phyloP scores from a whole-genome alignment of 2,888 invertebrate genomes.

The Cryptosula pallasiana region DNA sequence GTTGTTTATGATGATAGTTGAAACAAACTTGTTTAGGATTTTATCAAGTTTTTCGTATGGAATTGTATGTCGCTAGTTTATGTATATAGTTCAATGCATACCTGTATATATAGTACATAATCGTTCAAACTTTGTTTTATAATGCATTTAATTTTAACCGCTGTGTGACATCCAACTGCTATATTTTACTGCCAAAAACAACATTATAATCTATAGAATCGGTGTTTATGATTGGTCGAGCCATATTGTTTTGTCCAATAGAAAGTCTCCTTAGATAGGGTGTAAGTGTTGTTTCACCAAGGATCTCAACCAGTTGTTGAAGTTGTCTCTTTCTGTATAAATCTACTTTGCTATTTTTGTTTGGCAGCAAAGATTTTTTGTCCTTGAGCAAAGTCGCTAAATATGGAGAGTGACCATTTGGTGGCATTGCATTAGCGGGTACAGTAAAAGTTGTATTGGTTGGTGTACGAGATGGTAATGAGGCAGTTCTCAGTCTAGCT shows the following conservation, averaged over 20 bases:
- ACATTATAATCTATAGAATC: neutral
- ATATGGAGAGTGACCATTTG: neutral
- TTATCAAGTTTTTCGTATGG: no score
- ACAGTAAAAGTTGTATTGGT: neutral
- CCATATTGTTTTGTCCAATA: neutral
- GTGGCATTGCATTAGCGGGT: neutral
- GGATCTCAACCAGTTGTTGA: neutral
- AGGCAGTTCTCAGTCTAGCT: neutral
- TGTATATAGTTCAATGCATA: no score
- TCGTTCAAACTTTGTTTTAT: no score
- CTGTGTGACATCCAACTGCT: no score
- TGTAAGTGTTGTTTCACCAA: neutral
- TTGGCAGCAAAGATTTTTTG: no score
- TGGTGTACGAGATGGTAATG: neutral
- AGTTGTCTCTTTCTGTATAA: neutral
- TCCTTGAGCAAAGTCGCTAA: no score
- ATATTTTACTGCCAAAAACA: conserved; percentile 13
- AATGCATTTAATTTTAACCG: no score
- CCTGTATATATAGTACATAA: no score
- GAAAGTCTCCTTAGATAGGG: neutral
- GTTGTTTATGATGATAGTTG: no score
- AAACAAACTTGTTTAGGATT: no score
- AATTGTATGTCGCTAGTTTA: no score
- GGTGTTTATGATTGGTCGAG: neutral
- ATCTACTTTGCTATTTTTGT: neutral